Percentiles rank a stretch among this genome's conserved stretches.
These are phyloP conservation scores for Chaenocephalus aceratus DNA, from an alignment of 2,113 vertebrate genomes.

Conservation along the genomic window DNA sequence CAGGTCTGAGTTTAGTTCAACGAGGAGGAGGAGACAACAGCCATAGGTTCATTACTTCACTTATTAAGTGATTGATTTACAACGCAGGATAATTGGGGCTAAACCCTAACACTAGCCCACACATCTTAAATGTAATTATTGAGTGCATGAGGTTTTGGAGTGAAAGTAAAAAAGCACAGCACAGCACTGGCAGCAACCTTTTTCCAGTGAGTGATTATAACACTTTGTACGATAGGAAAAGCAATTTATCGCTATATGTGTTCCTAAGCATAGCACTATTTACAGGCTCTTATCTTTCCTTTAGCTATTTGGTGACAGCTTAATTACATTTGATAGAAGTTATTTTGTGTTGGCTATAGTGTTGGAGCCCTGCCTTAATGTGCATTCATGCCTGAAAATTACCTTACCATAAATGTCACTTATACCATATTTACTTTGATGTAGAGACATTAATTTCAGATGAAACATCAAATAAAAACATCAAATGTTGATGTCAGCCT, in stretches of 20 bases:
- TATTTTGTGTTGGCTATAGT: constrained; percentile 26
- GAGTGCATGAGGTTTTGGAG: neutral
- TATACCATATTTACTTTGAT: constrained; percentile 51
- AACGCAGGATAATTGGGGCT: neutral
- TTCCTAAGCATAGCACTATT: neutral
- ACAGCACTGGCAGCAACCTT: neutral
- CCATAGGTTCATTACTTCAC: too few relatives aligned
- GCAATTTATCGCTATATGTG: neutral
- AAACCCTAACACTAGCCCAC: neutral
- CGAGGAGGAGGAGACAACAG: neutral
- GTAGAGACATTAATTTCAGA: constrained; percentile 29
- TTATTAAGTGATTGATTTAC: too few relatives aligned
- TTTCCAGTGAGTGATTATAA: neutral
- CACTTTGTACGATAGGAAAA: constrained; percentile 17
- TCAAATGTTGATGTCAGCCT: constrained; percentile 16
- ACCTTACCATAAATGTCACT: constrained; percentile 37
- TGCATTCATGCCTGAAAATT: constrained; percentile 37
- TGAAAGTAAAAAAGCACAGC: constrained; percentile 15
- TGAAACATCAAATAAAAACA: too few relatives aligned
- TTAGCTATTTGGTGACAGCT: constrained; percentile 5
- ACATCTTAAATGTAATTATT: neutral
- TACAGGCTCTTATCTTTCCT: constrained; percentile 18
- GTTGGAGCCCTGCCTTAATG: constrained; percentile 23
- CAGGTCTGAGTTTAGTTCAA: constrained; percentile 1
- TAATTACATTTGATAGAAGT: constrained; percentile 30